Evolutionary conservation across 2,888 invertebrate genomes (phyloP), one percentile per base, ranked within the genome.

Genomic region (Synanthedon tipuliformis): DNA sequence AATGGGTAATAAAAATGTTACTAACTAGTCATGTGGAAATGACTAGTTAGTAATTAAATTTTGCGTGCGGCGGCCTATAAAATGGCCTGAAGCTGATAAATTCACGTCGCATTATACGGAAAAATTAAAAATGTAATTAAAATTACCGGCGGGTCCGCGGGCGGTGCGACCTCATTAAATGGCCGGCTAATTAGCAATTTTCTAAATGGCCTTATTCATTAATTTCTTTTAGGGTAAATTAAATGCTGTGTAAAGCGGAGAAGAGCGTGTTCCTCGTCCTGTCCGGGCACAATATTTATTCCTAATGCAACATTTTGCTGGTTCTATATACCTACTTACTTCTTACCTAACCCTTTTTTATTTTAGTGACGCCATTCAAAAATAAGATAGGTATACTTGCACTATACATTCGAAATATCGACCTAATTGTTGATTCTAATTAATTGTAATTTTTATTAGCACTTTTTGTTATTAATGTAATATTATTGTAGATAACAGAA

Each of bases 171-270:
- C 79, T 83, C 78, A 81, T 84, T 82, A 80, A 80, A 75, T 66
- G 73, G 75, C 69, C 76, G 76, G 74, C 77, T 82, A 83, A 84
- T 84, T 83, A 85, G 78, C 78, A 81, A 82, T 84, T 84, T 79
- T 68, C 76, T 80, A 72, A 82, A 80, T 75, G 73, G 72, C 65
- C 73, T 71, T 76, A 72, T 81, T 82, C 78, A 82, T 82, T 83
- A 78, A 77, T 74, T 77, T 73, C 64, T 65, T 61, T 61, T 64
- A 58, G 65, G 68, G 50, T 50, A 40, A 50, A 49, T 49, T 49
- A 49, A 49, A 49, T 49, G 49, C 45, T 49, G 49, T 23, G 49
- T 23, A 18, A 49, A 45, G 15, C 45, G n/a, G 45, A 45, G 45
- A 45, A 15, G 45, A 45, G 45, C 45, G 45, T 45, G 45, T 45